These are phyloP conservation scores for Euura lappo DNA, from an alignment of 1,140 invertebrate species.

Conservation along the genomic window DNA sequence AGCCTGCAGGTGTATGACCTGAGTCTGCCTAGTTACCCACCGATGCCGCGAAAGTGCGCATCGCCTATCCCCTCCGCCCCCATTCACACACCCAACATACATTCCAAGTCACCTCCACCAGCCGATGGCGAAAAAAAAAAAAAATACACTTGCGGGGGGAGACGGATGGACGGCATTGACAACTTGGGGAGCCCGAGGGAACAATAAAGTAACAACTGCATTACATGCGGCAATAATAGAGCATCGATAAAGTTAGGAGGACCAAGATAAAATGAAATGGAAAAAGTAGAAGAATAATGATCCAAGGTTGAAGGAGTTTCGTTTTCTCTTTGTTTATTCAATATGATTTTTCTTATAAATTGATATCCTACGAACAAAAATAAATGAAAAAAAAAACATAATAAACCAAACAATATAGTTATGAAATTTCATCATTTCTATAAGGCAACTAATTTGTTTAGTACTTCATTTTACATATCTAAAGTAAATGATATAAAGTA, in stretches of 20 bases:
- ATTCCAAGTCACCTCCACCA: conserved; percentile 13
- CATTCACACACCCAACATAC: conserved; percentile 27
- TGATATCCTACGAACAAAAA: conserved; percentile 45
- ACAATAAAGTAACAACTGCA: background rate
- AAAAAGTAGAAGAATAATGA: too few species aligned
- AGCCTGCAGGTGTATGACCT: conserved; percentile 3
- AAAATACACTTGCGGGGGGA: background rate
- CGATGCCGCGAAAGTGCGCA: conserved; percentile 45
- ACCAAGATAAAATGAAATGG: too few species aligned
- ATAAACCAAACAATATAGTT: conserved; percentile 39
- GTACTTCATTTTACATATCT: conserved; percentile 53
- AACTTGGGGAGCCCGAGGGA: background rate
- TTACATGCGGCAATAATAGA: background rate
- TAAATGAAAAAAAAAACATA: conserved; percentile 28
- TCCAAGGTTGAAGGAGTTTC: conserved; percentile 35
- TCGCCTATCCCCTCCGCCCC: conserved; percentile 42
- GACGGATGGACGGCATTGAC: background rate
- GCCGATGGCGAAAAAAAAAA: background rate
- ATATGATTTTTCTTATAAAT: conserved; percentile 47
- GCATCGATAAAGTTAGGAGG: background rate
- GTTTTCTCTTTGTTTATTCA: conserved; percentile 44
- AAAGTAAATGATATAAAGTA: conserved; percentile 57
- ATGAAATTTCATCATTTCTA: conserved; percentile 42
- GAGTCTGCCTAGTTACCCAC: conserved; percentile 3
- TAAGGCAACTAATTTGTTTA: conserved; percentile 56